A percentile compares a stretch with the other conserved stretches of the same genome.
Conservation (phyloP, 1,140 invertebrate species). For the Potamilus streckersoni region DNA sequence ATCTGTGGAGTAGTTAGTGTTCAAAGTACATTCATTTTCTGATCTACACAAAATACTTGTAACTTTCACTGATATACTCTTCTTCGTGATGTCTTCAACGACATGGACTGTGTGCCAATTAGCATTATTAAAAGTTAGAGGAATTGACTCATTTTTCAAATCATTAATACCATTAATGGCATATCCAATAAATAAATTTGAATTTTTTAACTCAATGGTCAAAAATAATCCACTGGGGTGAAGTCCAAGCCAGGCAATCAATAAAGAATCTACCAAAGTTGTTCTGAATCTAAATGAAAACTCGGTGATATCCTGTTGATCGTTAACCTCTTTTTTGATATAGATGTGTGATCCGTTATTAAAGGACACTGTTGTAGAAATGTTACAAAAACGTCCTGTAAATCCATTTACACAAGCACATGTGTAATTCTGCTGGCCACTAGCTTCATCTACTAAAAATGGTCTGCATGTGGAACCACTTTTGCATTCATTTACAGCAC, state of each 20-base stretch:
- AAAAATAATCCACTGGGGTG: conserved; percentile 71
- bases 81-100: neutral
- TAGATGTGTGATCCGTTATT: conserved; percentile 68
- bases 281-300: conserved; percentile 90
- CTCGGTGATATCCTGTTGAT: conserved; percentile 64
- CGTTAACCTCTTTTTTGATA: too few relatives aligned
- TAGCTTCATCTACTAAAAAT: conserved; percentile 80
- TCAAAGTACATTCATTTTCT: too few relatives aligned
- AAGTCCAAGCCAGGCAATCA: conserved; percentile 68
- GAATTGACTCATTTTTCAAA: neutral
- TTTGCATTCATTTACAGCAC: conserved; percentile 72
- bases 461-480: conserved; percentile 66
- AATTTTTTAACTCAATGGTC: conserved; percentile 28
- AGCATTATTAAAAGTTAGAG: conserved; percentile 65
- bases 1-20: too few relatives aligned
- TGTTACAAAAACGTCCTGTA: conserved; percentile 87
- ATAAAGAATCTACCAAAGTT: conserved; percentile 84
- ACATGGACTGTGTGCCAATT: conserved; percentile 35
- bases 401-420: conserved; percentile 87
- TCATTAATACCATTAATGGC: neutral
- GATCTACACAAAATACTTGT: neutral
- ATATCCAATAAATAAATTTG: conserved; percentile 15
- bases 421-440: conserved; percentile 41
- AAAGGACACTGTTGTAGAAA: conserved; percentile 89
- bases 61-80: neutral